Percentiles rank a stretch among this genome's conserved stretches.
Conservation (phyloP, 2,113 vertebrate genomes). For the Dermatemys mawii region DNA sequence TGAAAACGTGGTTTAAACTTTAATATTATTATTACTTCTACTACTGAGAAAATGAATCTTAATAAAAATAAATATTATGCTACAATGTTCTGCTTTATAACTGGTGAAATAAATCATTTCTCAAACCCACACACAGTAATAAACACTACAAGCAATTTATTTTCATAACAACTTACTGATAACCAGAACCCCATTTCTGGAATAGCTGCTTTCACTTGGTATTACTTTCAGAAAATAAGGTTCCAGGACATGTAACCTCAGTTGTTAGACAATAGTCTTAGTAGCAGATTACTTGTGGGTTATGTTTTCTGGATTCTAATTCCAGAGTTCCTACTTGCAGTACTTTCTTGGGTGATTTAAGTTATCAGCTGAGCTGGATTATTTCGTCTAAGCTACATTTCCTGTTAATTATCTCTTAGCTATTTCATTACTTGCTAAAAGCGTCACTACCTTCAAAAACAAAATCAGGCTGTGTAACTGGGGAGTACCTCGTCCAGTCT, state of each 20-base stretch:
- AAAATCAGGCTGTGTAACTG: background rate
- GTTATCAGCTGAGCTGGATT: background rate
- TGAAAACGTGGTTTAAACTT: background rate
- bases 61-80: background rate
- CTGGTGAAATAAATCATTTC: background rate
- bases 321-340: background rate
- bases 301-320: background rate
- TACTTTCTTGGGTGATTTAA: conserved; percentile 14
- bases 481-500: background rate
- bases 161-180: background rate
- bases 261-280: conserved; percentile 38
- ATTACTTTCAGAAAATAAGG: conserved; percentile 21
- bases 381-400: conserved; percentile 18
- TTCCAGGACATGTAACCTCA: background rate
- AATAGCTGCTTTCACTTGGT: background rate
- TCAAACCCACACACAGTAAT: background rate
- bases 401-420: conserved; percentile 1
- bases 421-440: background rate
- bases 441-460: conserved; percentile 1
- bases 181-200: conserved; percentile 25
- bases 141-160: background rate
- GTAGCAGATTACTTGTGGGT: background rate
- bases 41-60: background rate
- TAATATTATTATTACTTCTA: background rate
- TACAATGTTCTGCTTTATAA: background rate